phyloP scores from a whole-genome alignment of 2,797 vertebrate species.

The Sebastolobus altivelis region DNA sequence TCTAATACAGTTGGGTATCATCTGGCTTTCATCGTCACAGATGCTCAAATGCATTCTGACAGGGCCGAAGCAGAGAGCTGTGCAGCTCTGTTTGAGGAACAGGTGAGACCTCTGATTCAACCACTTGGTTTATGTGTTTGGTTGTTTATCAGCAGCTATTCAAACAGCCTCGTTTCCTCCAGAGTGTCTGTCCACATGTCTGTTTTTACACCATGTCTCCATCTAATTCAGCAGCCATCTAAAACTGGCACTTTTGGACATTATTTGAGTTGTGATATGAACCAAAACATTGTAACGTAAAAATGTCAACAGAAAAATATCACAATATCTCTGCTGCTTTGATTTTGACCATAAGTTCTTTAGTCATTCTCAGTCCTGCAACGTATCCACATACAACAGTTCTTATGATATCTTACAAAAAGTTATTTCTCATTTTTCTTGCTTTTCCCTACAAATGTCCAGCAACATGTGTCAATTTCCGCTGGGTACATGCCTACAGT shows the following conservation, averaged over 20 bases:
- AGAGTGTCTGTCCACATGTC: background rate
- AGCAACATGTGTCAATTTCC: too few species aligned
- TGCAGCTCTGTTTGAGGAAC: background rate
- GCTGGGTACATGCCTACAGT: too few species aligned
- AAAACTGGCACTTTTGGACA: background rate
- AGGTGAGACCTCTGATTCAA: background rate
- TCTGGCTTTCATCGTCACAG: constrained; percentile 19
- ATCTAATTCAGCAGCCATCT: background rate
- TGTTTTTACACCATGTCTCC: background rate
- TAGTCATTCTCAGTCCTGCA: background rate
- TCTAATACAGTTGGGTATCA: constrained; percentile 12
- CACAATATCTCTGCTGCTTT: background rate
- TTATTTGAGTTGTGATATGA: background rate
- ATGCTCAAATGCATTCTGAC: constrained; percentile 10
- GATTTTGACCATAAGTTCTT: background rate
- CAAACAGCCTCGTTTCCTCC: background rate
- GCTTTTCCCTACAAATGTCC: too few species aligned
- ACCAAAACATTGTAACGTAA: background rate
- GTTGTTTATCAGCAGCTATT: background rate
- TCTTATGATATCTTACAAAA: too few species aligned
- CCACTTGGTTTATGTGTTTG: background rate
- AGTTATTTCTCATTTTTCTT: too few species aligned
- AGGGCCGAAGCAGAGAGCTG: background rate
- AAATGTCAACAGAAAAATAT: background rate
- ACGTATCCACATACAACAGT: background rate